Conservation (phyloP, 2,888 invertebrate species). For the Pachydiplax longipennis region DNA sequence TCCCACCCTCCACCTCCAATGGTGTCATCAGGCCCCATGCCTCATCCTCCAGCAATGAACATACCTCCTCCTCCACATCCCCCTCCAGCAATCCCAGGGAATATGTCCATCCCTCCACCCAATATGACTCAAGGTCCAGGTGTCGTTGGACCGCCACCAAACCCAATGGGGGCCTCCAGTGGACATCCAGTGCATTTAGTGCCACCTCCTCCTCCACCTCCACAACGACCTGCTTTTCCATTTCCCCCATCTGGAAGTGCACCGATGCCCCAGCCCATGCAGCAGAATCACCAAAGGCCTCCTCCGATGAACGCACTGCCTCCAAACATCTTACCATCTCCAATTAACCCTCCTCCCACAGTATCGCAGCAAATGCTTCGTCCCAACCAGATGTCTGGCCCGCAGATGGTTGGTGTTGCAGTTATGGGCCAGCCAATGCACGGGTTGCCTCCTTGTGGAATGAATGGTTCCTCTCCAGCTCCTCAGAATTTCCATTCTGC, state of each 20-base stretch:
- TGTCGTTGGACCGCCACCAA: slow-evolving; percentile 12
- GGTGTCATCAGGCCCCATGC: slow-evolving; percentile 52
- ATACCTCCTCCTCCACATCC: slow-evolving; percentile 55
- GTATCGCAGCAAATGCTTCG: slow-evolving; percentile 46
- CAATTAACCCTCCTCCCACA: slow-evolving; percentile 52
- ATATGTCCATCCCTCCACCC: slow-evolving; percentile 40
- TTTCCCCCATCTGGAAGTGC: slow-evolving; percentile 67
- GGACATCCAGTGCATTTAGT: slow-evolving; percentile 53
- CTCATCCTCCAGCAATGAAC: slow-evolving; percentile 55
- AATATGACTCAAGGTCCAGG: slow-evolving; percentile 23
- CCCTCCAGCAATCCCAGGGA: slow-evolving; percentile 52
- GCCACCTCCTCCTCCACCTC: slow-evolving; percentile 56
- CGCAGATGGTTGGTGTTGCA: slow-evolving; percentile 9
- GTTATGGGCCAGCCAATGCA: slow-evolving; percentile 18
- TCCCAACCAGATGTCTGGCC: not conserved
- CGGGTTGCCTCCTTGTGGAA: not conserved
- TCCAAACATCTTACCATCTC: slow-evolving; percentile 52
- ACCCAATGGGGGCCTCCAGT: not conserved
- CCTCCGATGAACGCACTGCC: slow-evolving; percentile 60
- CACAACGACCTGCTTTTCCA: slow-evolving; percentile 53
- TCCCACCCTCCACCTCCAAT: slow-evolving; percentile 56
- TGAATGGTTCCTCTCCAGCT: slow-evolving; percentile 1
- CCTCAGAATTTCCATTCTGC: slow-evolving; percentile 18
- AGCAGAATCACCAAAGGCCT: slow-evolving; percentile 67
- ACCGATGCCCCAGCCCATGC: slow-evolving; percentile 69